Base-by-base conservation (phyloP, 2,113 vertebrate genomes). In the Delphinapterus leucas region DNA sequence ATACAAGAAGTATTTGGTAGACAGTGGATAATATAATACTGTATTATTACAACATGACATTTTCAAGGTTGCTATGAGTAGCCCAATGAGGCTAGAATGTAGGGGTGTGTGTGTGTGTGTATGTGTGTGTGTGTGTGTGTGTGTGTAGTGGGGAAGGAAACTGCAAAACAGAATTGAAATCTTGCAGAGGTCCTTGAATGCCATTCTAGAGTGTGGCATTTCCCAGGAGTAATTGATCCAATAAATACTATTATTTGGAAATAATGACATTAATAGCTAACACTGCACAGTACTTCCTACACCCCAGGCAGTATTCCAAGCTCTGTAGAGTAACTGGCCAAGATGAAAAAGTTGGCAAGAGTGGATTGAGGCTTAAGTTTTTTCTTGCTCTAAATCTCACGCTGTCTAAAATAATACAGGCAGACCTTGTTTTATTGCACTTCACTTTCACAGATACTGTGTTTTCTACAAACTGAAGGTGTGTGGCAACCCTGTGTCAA, bases 191-290 rank as follows among this genome's bases (percentile, higher is more conserved):
- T 79, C 47, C 41, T 87, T 85, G 5, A 31, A 82, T 8, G 26
- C 23, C 84, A 38, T 65, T 71, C 92, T 73, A 70, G 20, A 79
- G 23, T 31, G n/a, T 73, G 47, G 31, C 68, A 60, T 44, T 96
- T 83, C 58, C 76, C 61, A 88, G 55, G 90, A 86, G 47, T 73
- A 71, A 90, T 55, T 49, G n/a, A 70, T 71, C 44, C 44, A 47
- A 33, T 81, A n/a, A 61, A 53, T 80, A 36, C 38, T 87, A 33
- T 77, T 90, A 94, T 77, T 86, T 95, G 60, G 44, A 92, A 90
- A 77, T 87, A 65, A 77, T 38, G 89, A 82, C 38, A 60, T 33
- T 73, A 79, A 31, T 7, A 77, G 14, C 14, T n/a, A 87, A 87
- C 14, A 26, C 47, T 70, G 1, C 67, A 18, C 31, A 65, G 88